phyloP scores from a whole-genome alignment of 2,797 vertebrate genomes.

The Taeniopygia guttata region DNA sequence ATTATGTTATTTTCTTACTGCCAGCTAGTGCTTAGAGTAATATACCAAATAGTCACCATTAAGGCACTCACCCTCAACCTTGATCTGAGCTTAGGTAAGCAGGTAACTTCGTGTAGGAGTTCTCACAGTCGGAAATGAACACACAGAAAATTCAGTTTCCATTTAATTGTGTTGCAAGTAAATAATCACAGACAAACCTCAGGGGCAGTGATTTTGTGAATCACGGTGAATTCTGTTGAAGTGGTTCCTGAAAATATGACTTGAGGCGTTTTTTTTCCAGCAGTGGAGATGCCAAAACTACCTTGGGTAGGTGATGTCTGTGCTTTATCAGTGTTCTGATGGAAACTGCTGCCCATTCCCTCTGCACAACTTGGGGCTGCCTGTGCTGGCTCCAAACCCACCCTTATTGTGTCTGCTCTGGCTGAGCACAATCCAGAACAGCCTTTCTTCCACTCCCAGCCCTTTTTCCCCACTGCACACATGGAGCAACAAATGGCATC shows the following conservation, averaged over 20 bases:
- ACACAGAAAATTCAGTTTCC: fast-evolving
- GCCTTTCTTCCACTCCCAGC: background rate
- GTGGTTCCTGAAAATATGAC: background rate
- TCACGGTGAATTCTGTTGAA: background rate
- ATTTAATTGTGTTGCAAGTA: background rate
- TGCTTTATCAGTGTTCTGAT: background rate
- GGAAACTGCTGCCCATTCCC: background rate
- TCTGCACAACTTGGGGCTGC: background rate
- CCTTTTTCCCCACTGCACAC: background rate
- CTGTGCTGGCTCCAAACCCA: fast-evolving
- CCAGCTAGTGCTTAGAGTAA: background rate
- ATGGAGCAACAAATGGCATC: slow-evolving; percentile 13
- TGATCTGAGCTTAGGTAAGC: background rate
- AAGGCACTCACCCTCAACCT: background rate
- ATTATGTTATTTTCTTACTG: background rate
- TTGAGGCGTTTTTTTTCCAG: background rate
- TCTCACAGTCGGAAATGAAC: background rate
- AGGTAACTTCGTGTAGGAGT: background rate
- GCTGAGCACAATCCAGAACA: background rate
- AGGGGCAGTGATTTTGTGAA: background rate
- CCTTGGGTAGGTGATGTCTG: background rate
- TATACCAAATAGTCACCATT: background rate
- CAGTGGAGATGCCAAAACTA: background rate
- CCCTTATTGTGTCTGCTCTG: background rate
- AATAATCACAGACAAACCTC: background rate